Percentiles rank a stretch among this genome's conserved stretches.
Conservation (phyloP, 2,113 vertebrate genomes). For the Parus major region DNA sequence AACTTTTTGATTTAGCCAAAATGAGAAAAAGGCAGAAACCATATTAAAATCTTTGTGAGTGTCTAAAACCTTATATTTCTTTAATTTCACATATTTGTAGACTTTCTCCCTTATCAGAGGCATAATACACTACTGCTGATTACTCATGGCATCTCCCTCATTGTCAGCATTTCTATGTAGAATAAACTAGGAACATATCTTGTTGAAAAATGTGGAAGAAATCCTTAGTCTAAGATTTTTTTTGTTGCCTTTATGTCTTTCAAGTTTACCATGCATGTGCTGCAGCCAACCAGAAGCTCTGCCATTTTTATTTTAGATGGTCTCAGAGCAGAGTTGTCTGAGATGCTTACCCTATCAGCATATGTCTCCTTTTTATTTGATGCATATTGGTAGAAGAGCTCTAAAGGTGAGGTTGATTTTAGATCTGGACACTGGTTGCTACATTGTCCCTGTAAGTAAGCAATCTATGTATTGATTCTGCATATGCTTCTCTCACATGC, state of each 20-base stretch:
- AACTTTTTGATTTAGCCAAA: background rate
- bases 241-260: background rate
- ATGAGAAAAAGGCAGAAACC: background rate
- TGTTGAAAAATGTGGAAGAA: background rate
- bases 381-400: background rate
- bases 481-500: background rate
- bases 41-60: background rate
- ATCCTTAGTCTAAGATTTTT: background rate
- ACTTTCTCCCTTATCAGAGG: background rate
- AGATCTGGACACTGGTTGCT: background rate
- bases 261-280: background rate
- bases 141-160: background rate
- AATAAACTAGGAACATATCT: background rate
- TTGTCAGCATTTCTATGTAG: background rate
- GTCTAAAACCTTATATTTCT: background rate
- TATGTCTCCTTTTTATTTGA: background rate
- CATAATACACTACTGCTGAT: background rate
- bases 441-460: background rate
- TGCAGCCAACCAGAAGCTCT: background rate
- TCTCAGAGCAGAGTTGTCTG: background rate
- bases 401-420: background rate
- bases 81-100: background rate
- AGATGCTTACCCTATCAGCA: background rate
- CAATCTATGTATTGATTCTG: background rate
- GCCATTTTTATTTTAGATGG: background rate